Conservation (phyloP, 2,888 invertebrate genomes). For the Lasioglossum calceatum region DNA sequence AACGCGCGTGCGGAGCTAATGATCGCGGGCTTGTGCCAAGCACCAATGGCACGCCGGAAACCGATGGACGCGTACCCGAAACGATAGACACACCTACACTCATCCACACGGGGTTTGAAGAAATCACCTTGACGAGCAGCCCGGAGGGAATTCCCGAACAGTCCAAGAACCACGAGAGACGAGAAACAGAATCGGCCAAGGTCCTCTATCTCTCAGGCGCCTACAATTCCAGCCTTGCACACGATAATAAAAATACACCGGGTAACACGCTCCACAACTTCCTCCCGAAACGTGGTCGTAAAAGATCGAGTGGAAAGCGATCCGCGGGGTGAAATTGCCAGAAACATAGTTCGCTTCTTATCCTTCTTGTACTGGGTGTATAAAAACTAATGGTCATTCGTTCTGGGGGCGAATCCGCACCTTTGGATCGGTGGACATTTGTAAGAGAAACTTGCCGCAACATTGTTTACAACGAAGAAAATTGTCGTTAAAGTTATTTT, state of each 20-base stretch:
- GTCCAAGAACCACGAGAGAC: neutral
- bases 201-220: slow-evolving; percentile 19
- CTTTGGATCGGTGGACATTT: too few relatives aligned
- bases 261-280: slow-evolving; percentile 21
- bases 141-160: slow-evolving; percentile 10
- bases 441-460: too few relatives aligned
- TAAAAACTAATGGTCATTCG: too few relatives aligned
- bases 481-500: too few relatives aligned
- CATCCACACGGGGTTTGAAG: neutral
- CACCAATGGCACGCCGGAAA: slow-evolving; percentile 76
- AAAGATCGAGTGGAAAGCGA: neutral
- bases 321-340: neutral
- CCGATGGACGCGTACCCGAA: slow-evolving; percentile 63
- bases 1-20: slow-evolving; percentile 77
- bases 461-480: too few relatives aligned
- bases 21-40: slow-evolving; percentile 82
- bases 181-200: slow-evolving; percentile 42
- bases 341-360: neutral
- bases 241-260: slow-evolving; percentile 57
- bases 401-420: too few relatives aligned
- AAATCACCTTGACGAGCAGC: slow-evolving; percentile 42
- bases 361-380: neutral
- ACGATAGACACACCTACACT: slow-evolving; percentile 4
- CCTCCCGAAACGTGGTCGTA: neutral
- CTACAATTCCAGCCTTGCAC: slow-evolving; percentile 42